Evolutionary conservation across 2,113 vertebrate species (phyloP), one percentile per base, ranked within the genome.

Genomic region (Nycticorax nycticorax): DNA sequence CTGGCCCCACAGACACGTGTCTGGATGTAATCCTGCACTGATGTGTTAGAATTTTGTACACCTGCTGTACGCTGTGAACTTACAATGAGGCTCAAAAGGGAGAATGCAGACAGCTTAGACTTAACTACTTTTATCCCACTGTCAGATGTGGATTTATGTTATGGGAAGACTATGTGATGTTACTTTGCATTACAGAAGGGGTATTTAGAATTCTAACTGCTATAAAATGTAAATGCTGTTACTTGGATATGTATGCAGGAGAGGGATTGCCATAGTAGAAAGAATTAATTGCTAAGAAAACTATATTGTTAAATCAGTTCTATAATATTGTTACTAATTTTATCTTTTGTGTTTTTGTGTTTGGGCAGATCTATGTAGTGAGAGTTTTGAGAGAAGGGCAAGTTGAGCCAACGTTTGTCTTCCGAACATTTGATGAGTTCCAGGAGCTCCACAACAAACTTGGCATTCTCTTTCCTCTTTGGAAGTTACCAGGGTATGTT

Each of bases 401-500:
- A 85, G 97, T 96, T 33, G 99, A 99, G 77, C 98, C 99, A 35
- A 97, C 98, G 3, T 99, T 99, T 97, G 98, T 99, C 90, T 99
- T 99, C 97, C 98, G 99, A 93, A 99, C 99, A 35, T 99, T 99
- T 97, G 99, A 99, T 66, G 99, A 99, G 95, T 99, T 99, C 97
- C 99, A 99, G 97, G 99, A 99, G 97, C 98, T 99, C 56, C 99
- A 99, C 98, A 99, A 99, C 97, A 99, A 99, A 91, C 99, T 99
- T 77, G 98, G 98, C 93, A 99, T 99, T 97, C 98, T 99, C 48
- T 99, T 99, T 96, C 99, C 99, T 47, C 98, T 99, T 72, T 99
- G 99, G 99, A 99, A 99, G 95, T 98, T 99, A 95, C 99, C 99
- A 33, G 98, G 99, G 99, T 99, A 98, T 76, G 96, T 96, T 88